These are phyloP conservation scores for Sebastes flavidus DNA, from an alignment of 2,797 vertebrate species.

Conservation along the genomic window DNA sequence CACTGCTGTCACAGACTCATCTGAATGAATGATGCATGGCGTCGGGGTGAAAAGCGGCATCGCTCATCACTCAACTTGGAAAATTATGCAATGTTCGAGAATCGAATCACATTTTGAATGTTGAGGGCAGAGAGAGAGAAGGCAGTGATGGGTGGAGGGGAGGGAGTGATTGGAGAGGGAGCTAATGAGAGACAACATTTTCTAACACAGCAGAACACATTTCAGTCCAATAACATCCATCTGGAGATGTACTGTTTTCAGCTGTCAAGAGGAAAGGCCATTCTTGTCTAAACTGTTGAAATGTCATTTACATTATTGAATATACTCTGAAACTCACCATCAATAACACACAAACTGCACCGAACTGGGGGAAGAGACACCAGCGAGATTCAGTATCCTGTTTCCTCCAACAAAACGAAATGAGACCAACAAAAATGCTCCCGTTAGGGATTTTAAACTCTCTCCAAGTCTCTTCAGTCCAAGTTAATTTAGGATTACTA, in stretches of 20 bases:
- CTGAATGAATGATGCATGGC: conserved; percentile 62
- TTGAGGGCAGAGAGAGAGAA: not conserved
- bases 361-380: not conserved
- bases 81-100: conserved; percentile 5
- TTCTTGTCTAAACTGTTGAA: not conserved
- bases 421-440: not conserved
- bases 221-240: not conserved
- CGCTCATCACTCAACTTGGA: conserved; percentile 11
- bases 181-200: not conserved
- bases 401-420: not conserved
- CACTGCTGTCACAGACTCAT: conserved; percentile 41
- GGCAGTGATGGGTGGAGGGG: not conserved
- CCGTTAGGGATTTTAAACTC: not conserved
- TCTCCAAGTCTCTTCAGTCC: not conserved
- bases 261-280: not conserved
- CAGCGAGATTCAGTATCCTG: not conserved
- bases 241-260: not conserved
- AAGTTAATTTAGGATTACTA: not conserved
- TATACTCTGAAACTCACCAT: not conserved
- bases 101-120: conserved; percentile 1
- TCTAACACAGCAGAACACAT: not conserved
- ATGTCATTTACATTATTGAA: not conserved
- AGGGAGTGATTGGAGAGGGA: not conserved
- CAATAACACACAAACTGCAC: not conserved
- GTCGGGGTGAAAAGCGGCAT: conserved; percentile 12